phyloP scores from a whole-genome alignment of 2,888 invertebrate genomes.

The Caenorhabditis virilis region DNA sequence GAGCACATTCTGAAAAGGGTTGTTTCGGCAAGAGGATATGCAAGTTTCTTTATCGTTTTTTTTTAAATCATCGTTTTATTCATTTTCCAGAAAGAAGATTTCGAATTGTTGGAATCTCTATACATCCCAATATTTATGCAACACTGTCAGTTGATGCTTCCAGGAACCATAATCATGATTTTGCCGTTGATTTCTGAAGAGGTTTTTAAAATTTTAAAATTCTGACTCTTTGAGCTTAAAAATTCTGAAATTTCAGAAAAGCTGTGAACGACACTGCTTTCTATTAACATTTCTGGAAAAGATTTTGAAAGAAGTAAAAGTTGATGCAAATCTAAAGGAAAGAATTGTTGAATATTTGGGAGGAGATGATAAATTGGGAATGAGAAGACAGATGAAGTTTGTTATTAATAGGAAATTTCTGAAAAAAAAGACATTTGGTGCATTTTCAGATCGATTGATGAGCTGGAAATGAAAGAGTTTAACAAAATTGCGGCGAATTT shows the following conservation, averaged over 20 bases:
- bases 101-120: constrained; percentile 5
- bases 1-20: constrained; percentile 17
- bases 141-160: constrained; percentile 7
- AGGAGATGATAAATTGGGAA: constrained; percentile 2
- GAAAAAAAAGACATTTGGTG: too few relatives aligned
- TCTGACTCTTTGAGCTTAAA: not conserved
- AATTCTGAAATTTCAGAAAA: not conserved
- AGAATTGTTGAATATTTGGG: constrained; percentile 6
- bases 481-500: constrained; percentile 17
- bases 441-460: constrained; percentile 10
- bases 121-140: constrained; percentile 14
- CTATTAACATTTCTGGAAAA: constrained; percentile 12
- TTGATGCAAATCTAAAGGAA: not conserved
- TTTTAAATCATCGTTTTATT: not conserved
- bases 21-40: constrained; percentile 4
- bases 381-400: constrained; percentile 19
- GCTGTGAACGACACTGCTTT: constrained; percentile 10
- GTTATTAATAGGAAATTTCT: too few relatives aligned
- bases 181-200: not conserved
- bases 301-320: constrained; percentile 6
- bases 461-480: constrained; percentile 30
- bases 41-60: not conserved
- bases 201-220: not conserved
- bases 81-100: not conserved
- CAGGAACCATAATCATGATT: not conserved